Evolutionary conservation across 2,113 vertebrate species (phyloP), one percentile per base, ranked within the genome.

Genomic region (Paradoxurus hermaphroditus): DNA sequence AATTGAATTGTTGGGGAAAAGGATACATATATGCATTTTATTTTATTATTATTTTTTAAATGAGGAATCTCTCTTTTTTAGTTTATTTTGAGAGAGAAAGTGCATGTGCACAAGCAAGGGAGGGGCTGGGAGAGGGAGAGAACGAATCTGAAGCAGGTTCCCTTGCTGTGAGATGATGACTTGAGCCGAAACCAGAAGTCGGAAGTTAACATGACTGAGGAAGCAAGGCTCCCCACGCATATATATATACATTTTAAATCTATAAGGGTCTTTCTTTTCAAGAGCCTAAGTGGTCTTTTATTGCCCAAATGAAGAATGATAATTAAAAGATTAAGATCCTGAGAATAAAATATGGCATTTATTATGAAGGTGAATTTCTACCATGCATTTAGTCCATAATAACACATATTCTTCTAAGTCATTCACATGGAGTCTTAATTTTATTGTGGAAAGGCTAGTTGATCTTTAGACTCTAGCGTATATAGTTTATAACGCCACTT

Each of bases 1-100:
- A 75, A 34, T 94, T 11, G 39, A 94, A 89, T 91, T 97, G 41
- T 77, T 96, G 49, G 8, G 4, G 91, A 63, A 90, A 91, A 89
- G 23, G 16, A 13, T 39, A 73, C 4, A 86, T 10, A 41, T 53
- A 78, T 53, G 23, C 36, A 29, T 59, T 23, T 23, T 25, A 23
- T 59, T 56, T 56, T 23, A 59, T 59, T 59, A 6, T 18, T 49
- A 49, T 23, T 23, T 59, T 59, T 59, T 59, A 21, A 59, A 25
- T 59, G 21, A 59, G 56, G 56, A 59, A 59, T 9, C 19, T 59
- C 56, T 59, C 23, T 59, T 56, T 59, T 8, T 59, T 59, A 59
- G 21, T 59, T 59, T 59, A 59, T 56, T 56, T 56, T 56, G 56
- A 59, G 56, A 59, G 56, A 59, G 21, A 53, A 15, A 53, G 21